phyloP scores from a whole-genome alignment of 2,797 vertebrate genomes.

The Arctocebus calabarensis region DNA sequence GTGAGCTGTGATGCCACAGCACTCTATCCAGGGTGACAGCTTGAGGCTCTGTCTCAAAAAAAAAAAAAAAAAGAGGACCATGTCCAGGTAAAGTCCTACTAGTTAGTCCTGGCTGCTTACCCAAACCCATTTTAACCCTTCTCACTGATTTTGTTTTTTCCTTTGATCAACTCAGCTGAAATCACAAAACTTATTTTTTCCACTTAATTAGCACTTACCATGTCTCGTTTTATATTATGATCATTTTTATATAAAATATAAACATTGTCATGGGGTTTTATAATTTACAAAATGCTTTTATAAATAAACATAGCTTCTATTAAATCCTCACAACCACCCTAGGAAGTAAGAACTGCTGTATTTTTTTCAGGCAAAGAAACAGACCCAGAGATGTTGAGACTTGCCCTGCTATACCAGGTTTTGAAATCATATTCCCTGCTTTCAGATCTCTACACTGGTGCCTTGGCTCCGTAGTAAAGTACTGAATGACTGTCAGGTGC shows the following conservation, averaged over 20 bases:
- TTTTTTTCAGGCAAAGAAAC: background rate
- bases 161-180: background rate
- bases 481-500: background rate
- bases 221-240: background rate
- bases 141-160: background rate
- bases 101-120: background rate
- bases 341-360: background rate
- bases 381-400: background rate
- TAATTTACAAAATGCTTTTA: slow-evolving; percentile 3
- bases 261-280: background rate
- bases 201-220: background rate
- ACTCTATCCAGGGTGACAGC: no score
- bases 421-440: background rate
- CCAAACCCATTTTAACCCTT: background rate
- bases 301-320: background rate
- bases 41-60: no score
- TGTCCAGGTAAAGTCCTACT: background rate
- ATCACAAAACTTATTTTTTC: background rate
- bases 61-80: no score
- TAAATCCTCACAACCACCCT: background rate
- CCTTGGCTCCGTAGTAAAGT: background rate
- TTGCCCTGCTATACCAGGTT: background rate
- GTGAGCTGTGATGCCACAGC: no score
- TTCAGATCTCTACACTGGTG: background rate
- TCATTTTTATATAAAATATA: background rate